Base-by-base conservation (phyloP, 1,140 invertebrate genomes). In the Trachymyrmex cornetzi region DNA sequence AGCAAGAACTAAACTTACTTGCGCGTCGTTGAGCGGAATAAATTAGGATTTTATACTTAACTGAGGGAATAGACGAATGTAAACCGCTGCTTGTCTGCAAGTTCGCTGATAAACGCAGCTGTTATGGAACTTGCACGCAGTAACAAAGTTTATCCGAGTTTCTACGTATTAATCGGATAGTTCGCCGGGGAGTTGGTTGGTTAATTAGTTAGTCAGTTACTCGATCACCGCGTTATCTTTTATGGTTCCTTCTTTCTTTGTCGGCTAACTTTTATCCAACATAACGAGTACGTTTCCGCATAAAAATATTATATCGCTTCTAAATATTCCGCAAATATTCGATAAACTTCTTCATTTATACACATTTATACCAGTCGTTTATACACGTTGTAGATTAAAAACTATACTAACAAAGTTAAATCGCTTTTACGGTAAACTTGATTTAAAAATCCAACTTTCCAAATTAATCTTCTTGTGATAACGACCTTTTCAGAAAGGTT, bases 101-200 rank as follows among this genome's bases (percentile, higher is more conserved):
- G 80, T 75, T 84, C 67, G 80, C 80, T 84, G 80, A 84, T 84
- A 84, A 75, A 84, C 80, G 69, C 69, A 75, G 55, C 80, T 74
- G 80, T 84, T 84, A 84, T 84, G 80, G 80, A 84, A 84, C 80
- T 84, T 75, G 80, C 69, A 75, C 69, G 69, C 69, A 74, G 69
- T 74, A 74, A 84, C 80, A 84, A 84, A 84, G 80, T 84, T 84
- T 75, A 84, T 75, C 80, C 80, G 80, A 84, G 80, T 84, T 84
- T 84, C 69, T 74, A 84, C 55, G 80, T 84, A 84, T 84, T 84
- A 84, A 84, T 84, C 80, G 80, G 80, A 74, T 74, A 84, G 80
- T 75, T 84, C 71, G 55, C 57, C 69, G 69, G 80, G 80, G 80
- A 84, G 80, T 61, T 67, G 67, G 79, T 53, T 74, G 67, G 80